Conservation (phyloP, 2,797 vertebrate species). For the Muscicapa striata region DNA sequence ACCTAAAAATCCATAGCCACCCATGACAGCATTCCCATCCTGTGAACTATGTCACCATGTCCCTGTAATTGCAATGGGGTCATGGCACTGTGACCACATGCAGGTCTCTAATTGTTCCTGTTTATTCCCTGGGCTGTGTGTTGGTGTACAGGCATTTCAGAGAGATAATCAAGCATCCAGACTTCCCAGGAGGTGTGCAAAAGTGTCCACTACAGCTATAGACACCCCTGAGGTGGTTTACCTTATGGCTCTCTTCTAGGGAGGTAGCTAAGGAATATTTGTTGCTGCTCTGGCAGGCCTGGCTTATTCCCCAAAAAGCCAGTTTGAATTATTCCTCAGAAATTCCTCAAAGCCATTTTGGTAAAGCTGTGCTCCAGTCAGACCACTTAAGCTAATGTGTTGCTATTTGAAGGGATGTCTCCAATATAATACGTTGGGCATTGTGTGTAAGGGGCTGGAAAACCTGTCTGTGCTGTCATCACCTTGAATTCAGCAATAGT, state of each 20-base stretch:
- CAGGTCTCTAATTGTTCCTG: not conserved
- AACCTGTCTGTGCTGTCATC: not conserved
- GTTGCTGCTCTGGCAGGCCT: not conserved
- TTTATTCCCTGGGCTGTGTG: not conserved
- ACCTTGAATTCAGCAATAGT: not conserved
- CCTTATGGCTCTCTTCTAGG: not conserved
- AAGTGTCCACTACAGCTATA: not conserved
- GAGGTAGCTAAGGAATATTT: not conserved
- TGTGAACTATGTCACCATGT: not conserved
- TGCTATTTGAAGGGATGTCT: not conserved
- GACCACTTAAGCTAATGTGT: not conserved
- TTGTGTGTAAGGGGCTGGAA: not conserved
- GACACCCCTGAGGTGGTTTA: not conserved
- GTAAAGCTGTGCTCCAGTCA: not conserved
- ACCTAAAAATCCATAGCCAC: not conserved
- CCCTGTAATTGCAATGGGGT: not conserved
- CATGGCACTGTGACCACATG: accelerated
- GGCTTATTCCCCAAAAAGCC: not conserved
- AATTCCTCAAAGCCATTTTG: not conserved
- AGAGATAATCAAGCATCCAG: not conserved
- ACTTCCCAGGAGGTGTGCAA: not conserved
- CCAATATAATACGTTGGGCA: not conserved
- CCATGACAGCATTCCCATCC: not conserved
- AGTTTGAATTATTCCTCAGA: not conserved
- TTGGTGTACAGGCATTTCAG: not conserved